These are phyloP conservation scores for Lycorma delicatula DNA, from an alignment of 1,140 invertebrate species.

Conservation along the genomic window DNA sequence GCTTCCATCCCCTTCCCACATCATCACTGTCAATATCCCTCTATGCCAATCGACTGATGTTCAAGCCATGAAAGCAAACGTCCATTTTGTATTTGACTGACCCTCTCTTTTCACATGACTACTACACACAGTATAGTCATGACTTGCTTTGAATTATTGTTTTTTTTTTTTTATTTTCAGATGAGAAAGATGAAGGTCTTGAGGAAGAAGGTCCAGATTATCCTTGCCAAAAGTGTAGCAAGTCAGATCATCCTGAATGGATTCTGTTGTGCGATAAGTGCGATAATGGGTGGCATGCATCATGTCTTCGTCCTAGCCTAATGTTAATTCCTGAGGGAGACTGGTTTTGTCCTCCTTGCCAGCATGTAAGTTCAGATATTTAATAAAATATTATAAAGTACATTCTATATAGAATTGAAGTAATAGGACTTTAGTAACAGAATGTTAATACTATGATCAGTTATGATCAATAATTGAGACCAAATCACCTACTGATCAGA, in stretches of 20 bases:
- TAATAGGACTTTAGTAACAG: too few relatives aligned
- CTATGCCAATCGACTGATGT: too few relatives aligned
- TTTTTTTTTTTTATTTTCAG: slow-evolving; percentile 5
- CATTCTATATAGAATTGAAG: too few relatives aligned
- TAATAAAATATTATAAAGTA: too few relatives aligned
- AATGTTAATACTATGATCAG: too few relatives aligned
- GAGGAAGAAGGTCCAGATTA: slow-evolving; percentile 42
- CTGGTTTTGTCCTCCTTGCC: slow-evolving; percentile 95
- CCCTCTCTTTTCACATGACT: background rate
- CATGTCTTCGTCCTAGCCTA: slow-evolving; percentile 81
- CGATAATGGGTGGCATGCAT: slow-evolving; percentile 90
- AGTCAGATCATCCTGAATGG: slow-evolving; percentile 90
- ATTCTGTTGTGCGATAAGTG: slow-evolving; percentile 91
- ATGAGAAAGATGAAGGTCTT: too few relatives aligned
- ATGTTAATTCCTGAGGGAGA: slow-evolving; percentile 92
- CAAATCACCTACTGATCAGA: too few relatives aligned
- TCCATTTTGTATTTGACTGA: too few relatives aligned
- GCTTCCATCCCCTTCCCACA: too few relatives aligned
- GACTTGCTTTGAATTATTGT: background rate
- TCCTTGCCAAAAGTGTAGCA: slow-evolving; percentile 77
- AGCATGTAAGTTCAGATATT: slow-evolving; percentile 66
- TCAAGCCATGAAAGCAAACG: too few relatives aligned
- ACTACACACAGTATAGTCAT: slow-evolving; percentile 2
- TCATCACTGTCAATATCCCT: too few relatives aligned
- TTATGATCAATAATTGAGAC: too few relatives aligned